Conservation (phyloP, 1,140 invertebrate species). For the Drosophila tristis region DNA sequence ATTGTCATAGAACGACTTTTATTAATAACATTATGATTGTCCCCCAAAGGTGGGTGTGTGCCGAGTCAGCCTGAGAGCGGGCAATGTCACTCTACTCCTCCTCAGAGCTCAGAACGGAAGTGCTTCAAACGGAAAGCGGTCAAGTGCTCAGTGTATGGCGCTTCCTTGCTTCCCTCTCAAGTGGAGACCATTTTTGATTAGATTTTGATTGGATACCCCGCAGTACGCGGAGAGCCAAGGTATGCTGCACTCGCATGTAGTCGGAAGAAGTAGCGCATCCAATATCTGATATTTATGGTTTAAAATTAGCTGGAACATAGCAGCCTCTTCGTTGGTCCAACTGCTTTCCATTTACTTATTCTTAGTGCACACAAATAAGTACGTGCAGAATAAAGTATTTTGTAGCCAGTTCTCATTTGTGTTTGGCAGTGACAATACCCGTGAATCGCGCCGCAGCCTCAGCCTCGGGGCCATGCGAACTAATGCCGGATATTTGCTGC, state of each 20-base stretch:
- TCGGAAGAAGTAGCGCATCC: too few relatives aligned
- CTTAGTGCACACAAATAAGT: too few relatives aligned
- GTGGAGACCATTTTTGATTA: slow-evolving; percentile 22
- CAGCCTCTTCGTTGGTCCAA: too few relatives aligned
- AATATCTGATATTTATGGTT: too few relatives aligned
- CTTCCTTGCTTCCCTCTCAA: not conserved
- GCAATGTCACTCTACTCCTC: not conserved
- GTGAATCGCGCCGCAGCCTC: not conserved
- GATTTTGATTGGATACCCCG: not conserved
- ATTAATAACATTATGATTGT: slow-evolving; percentile 80
- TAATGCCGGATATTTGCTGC: slow-evolving; percentile 33
- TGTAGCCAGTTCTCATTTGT: not conserved
- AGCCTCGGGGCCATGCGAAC: slow-evolving; percentile 14
- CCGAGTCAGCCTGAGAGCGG: slow-evolving; percentile 2
- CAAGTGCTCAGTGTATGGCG: slow-evolving; percentile 8
- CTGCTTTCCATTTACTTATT: too few relatives aligned
- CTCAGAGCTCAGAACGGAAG: not conserved
- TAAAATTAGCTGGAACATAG: too few relatives aligned
- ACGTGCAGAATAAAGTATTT: too few relatives aligned
- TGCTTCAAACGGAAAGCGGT: slow-evolving; percentile 22
- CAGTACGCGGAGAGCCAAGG: too few relatives aligned
- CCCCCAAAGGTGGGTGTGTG: not conserved
- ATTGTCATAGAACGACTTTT: slow-evolving; percentile 72
- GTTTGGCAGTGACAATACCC: slow-evolving; percentile 4
- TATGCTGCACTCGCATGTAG: too few relatives aligned